Conservation (phyloP, 23 tunicate genomes). For the Ascidia mentula region DNA sequence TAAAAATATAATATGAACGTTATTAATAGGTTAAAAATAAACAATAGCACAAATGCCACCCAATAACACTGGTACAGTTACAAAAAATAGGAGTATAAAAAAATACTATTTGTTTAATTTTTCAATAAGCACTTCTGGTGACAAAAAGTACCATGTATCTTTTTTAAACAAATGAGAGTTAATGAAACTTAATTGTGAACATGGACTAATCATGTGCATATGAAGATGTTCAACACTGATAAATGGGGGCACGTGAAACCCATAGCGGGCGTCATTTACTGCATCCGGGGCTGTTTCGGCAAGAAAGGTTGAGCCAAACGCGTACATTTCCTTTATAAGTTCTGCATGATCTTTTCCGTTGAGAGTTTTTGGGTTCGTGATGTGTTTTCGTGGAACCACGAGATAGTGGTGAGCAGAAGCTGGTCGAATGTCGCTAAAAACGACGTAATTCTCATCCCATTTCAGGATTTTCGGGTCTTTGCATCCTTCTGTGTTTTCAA, state of each 20-base stretch:
- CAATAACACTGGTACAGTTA: too few relatives aligned
- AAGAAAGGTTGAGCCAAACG: constrained; percentile 52
- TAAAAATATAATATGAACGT: too few relatives aligned
- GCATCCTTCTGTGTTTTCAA: constrained; percentile 11
- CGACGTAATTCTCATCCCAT: constrained; percentile 44
- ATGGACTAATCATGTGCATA: constrained; percentile 79
- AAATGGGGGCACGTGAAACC: constrained; percentile 98
- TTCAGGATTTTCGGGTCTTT: constrained; percentile 36
- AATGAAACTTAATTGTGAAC: constrained; percentile 30
- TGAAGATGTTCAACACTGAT: constrained; percentile 82
- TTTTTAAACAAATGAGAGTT: constrained; percentile 36
- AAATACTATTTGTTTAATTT: constrained; percentile 14
- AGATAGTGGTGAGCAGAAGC: constrained; percentile 85
- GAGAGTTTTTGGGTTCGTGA: constrained; percentile 59
- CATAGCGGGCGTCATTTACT: constrained; percentile 38
- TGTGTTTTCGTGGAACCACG: constrained; percentile 63
- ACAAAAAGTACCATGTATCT: constrained; percentile 52
- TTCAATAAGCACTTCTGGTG: constrained; percentile 38
- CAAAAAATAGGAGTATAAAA: too few relatives aligned
- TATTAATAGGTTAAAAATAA: too few relatives aligned
- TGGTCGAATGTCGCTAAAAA: constrained; percentile 65
- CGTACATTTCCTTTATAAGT: constrained; percentile 52
- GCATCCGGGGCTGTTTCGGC: constrained; percentile 7
- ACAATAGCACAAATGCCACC: too few relatives aligned
- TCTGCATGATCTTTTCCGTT: constrained; percentile 42